Percentiles rank a stretch among this genome's conserved stretches.
These are phyloP conservation scores for Seira ritae DNA, from an alignment of 2,888 invertebrate species.

Conservation along the genomic window DNA sequence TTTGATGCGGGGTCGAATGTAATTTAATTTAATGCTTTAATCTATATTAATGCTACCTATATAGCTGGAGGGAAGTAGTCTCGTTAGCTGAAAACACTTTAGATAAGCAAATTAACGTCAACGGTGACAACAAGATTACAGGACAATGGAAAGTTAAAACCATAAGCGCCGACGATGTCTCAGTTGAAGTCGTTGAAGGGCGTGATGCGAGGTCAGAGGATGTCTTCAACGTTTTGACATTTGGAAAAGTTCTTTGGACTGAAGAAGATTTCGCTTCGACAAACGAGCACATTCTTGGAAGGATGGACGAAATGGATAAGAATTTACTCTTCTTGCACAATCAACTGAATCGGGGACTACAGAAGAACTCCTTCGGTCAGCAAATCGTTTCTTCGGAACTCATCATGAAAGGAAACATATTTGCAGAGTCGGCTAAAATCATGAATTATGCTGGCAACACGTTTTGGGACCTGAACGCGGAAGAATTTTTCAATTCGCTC, in stretches of 20 bases:
- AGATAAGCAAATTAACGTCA: slow-evolving; percentile 27
- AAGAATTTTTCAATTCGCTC: slow-evolving; percentile 30
- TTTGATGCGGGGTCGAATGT: no score
- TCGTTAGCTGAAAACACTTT: slow-evolving; percentile 34
- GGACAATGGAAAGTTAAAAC: slow-evolving; percentile 61
- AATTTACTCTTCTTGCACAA: background rate
- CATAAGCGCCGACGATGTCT: slow-evolving; percentile 28
- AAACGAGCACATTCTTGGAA: slow-evolving; percentile 11
- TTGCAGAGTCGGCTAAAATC: slow-evolving; percentile 1
- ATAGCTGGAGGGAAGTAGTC: background rate
- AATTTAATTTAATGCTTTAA: background rate
- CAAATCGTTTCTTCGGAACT: slow-evolving; percentile 45
- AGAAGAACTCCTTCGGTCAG: slow-evolving; percentile 20
- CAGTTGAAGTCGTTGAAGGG: slow-evolving; percentile 23
- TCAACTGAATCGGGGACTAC: slow-evolving; percentile 40
- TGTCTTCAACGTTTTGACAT: slow-evolving; percentile 45
- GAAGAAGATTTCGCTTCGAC: slow-evolving; percentile 57
- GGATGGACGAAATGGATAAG: slow-evolving; percentile 24
- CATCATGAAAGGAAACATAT: slow-evolving; percentile 38
- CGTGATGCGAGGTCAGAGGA: slow-evolving; percentile 28
- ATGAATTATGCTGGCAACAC: slow-evolving; percentile 26
- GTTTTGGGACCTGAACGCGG: slow-evolving; percentile 21
- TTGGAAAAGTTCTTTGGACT: slow-evolving; percentile 55
- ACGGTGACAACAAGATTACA: slow-evolving; percentile 52
- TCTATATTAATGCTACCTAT: background rate